Evolutionary conservation across 2,888 invertebrate species (phyloP).

Genomic region (Mythimna impura): DNA sequence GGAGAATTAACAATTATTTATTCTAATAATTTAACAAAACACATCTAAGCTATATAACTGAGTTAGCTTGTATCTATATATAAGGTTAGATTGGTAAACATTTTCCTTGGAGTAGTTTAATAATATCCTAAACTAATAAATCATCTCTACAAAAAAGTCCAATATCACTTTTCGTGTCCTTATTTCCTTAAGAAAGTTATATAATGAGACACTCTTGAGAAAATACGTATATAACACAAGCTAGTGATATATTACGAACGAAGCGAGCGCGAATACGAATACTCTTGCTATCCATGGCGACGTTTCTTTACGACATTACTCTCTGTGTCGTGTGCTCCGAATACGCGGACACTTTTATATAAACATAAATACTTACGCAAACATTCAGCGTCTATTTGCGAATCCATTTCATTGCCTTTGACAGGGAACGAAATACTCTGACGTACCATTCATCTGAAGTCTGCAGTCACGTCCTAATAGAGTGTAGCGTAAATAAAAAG

Average conservation of each 20-base stretch:
- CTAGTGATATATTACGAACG: conserved; percentile 20
- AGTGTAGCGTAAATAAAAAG: conserved; percentile 76
- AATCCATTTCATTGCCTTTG: conserved; percentile 75
- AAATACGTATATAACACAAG: neutral
- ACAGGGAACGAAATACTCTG: conserved; percentile 65
- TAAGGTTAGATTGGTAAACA: too few relatives aligned
- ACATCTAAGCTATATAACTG: too few relatives aligned
- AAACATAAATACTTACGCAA: conserved; percentile 56
- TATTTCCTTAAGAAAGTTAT: neutral
- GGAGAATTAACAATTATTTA: too few relatives aligned
- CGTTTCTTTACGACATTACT: conserved; percentile 54
- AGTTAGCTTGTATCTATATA: too few relatives aligned
- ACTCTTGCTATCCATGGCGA: conserved; percentile 35
- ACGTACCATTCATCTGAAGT: conserved; percentile 67
- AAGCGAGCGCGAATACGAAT: conserved; percentile 35
- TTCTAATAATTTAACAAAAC: too few relatives aligned
- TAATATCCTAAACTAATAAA: too few relatives aligned
- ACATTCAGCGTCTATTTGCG: conserved; percentile 69
- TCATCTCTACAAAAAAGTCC: too few relatives aligned
- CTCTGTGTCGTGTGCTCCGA: conserved; percentile 34
- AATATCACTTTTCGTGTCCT: too few relatives aligned
- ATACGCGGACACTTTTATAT: conserved; percentile 54
- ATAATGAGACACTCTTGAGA: neutral
- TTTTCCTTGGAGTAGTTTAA: too few relatives aligned
- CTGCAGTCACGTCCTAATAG: conserved; percentile 69